phyloP scores from a whole-genome alignment of 2,797 vertebrate genomes.

The Rhinichthys osculus region DNA sequence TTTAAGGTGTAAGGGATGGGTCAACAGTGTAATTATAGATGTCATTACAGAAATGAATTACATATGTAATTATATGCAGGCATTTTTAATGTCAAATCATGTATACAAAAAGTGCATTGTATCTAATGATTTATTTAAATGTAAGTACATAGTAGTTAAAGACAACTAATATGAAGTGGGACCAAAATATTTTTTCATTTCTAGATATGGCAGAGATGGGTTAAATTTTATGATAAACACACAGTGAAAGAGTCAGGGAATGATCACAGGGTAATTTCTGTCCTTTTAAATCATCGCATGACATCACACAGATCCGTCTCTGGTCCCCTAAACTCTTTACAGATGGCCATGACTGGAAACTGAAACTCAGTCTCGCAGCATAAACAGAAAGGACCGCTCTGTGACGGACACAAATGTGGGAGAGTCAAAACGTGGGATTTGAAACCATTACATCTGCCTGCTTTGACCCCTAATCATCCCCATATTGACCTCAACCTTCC shows the following conservation, averaged over 20 bases:
- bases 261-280: constrained; percentile 37
- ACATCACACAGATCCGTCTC: constrained; percentile 37
- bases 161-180: background rate
- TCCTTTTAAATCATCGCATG: constrained; percentile 39
- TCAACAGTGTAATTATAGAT: too few relatives aligned
- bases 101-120: background rate
- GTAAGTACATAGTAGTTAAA: background rate
- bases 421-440: constrained; percentile 53
- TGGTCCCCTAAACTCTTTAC: constrained; percentile 50
- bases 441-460: constrained; percentile 70
- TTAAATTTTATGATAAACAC: constrained; percentile 33
- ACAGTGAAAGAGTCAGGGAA: constrained; percentile 37
- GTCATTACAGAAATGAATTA: too few relatives aligned
- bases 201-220: background rate
- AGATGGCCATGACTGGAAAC: constrained; percentile 45
- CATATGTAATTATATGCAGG: background rate
- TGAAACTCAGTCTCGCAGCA: constrained; percentile 8
- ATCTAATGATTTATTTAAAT: background rate
- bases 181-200: background rate
- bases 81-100: background rate
- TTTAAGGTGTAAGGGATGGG: too few relatives aligned
- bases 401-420: constrained; percentile 40
- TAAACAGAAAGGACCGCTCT: constrained; percentile 23
- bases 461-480: constrained; percentile 74
- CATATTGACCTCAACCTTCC: constrained; percentile 61